Base-by-base conservation (phyloP, 2,888 invertebrate species). In the Danaus chrysippus region DNA sequence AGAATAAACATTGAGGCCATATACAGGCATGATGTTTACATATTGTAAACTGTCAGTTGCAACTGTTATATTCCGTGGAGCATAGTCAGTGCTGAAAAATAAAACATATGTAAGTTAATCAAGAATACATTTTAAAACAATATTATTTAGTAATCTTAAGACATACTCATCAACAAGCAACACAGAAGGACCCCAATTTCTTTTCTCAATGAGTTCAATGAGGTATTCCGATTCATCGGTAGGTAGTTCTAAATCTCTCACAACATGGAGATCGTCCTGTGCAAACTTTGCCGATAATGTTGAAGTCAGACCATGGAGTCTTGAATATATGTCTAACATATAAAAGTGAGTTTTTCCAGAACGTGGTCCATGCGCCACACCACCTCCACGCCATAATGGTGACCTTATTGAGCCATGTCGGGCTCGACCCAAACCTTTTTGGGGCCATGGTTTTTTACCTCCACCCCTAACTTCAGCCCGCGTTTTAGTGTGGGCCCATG, bases 161-260 rank as follows among this genome's bases (percentile, higher is more conserved):
- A 91, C 95, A 92, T 93, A 97, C 95, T 95, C 95, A 85, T 99
- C 98, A 59, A 99, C 93, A 86, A 99, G 95, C 0, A 99, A 91
- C 11, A 98, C 97, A 10, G 99, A 98, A 46, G 97, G 96, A 11
- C 99, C 99, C 99, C 99, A 99, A 79, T 95, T 95, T 70, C 99
- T 93, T 53, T 93, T 92, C 71, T 96, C 95, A 42, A 96, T 93
- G 58, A 99, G 86, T 71, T 97, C 95, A 71, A 93, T 90, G 10
- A 99, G 85, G 78, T 93, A 98, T 74, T 93, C 87, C 0, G 95
- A 92, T 67, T 98, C 96, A 59, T 95, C 94, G 1, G 95, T 93
- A 0, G 98, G 98, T 62, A 99, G 92, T 65, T 98, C 95, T 11
- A 99, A 90, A 75, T 95, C 93, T 68, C 96, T 94, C 0, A 99